Evolutionary conservation across 1,140 invertebrate species (phyloP).

Genomic region (Drosophila varians): DNA sequence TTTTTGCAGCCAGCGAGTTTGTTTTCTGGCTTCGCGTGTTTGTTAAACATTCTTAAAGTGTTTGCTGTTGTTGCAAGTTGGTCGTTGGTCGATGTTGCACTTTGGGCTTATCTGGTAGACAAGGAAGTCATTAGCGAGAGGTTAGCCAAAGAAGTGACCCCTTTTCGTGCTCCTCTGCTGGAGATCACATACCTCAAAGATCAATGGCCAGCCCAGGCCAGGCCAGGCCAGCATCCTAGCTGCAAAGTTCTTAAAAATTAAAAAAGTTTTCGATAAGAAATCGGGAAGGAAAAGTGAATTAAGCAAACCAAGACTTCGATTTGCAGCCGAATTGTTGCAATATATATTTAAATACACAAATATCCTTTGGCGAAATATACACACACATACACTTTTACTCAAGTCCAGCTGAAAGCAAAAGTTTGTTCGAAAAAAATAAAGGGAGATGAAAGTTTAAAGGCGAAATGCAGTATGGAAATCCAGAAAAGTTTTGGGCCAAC

Average conservation of each 20-base stretch:
- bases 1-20: neutral
- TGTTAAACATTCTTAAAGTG: conserved; percentile 46
- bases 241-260: conserved; percentile 9
- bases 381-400: conserved; percentile 11
- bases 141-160: conserved; percentile 36
- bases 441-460: conserved; percentile 34
- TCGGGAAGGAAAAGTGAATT: conserved; percentile 1
- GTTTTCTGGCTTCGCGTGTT: conserved; percentile 52
- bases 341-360: conserved; percentile 3
- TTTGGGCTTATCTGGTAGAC: conserved; percentile 59
- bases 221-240: neutral
- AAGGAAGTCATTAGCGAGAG: conserved; percentile 63
- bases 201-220: neutral
- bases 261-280: neutral
- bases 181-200: neutral
- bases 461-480: conserved; percentile 33
- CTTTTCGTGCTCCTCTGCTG: conserved; percentile 6
- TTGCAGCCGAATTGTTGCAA: conserved; percentile 6
- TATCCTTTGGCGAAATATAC: conserved; percentile 15
- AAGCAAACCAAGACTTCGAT: conserved; percentile 3
- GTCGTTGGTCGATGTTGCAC: conserved; percentile 28
- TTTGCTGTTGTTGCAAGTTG: conserved; percentile 29
- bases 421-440: conserved; percentile 17
- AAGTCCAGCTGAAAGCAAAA: conserved; percentile 43
- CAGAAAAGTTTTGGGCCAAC: conserved; percentile 14